Evolutionary conservation across 2,797 vertebrate species (phyloP).

Genomic region (Simalia tracyae): DNA sequence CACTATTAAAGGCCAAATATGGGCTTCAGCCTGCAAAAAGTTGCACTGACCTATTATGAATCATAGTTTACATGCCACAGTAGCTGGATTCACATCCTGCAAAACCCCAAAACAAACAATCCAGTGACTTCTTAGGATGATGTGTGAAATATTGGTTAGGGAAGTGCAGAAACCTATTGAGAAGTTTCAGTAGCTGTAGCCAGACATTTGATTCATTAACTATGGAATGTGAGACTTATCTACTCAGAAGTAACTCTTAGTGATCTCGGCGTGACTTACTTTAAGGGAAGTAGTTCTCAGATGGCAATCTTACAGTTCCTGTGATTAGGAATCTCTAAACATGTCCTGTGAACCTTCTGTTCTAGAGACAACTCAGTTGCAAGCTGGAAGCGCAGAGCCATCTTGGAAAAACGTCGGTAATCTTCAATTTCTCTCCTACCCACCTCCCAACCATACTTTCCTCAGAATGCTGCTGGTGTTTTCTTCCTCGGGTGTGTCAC

Average conservation of each 20-base stretch:
- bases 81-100: neutral
- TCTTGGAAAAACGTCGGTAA: neutral
- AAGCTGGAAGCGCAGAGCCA: no score
- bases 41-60: neutral
- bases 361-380: neutral
- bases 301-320: neutral
- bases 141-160: neutral
- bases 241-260: neutral
- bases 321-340: neutral
- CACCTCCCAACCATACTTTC: neutral
- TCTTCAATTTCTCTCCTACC: neutral
- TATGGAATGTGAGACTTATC: neutral
- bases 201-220: neutral
- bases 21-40: neutral
- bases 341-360: neutral
- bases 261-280: neutral
- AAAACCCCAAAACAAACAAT: neutral
- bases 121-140: neutral
- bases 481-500: neutral
- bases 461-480: neutral
- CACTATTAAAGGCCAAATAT: neutral
- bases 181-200: neutral
- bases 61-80: neutral
- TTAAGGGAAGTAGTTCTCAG: neutral
- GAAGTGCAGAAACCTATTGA: neutral